These are phyloP conservation scores for Smittia sp. DNA, from an alignment of 2,888 invertebrate species.

Conservation along the genomic window DNA sequence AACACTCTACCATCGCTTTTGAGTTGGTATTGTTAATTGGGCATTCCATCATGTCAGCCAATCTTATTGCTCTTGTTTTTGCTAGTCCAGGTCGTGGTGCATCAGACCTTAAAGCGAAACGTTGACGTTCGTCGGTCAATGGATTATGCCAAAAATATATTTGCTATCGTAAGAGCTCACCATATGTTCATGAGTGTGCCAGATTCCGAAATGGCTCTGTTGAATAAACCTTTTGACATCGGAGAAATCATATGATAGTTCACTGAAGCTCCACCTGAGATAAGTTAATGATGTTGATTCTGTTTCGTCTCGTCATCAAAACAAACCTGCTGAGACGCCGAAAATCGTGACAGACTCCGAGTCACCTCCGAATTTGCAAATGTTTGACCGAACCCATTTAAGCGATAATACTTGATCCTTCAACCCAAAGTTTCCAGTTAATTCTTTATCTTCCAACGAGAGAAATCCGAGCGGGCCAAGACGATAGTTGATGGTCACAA, in stretches of 20 bases:
- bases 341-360: constrained; percentile 64
- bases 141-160: too few species aligned
- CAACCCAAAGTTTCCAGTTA: constrained; percentile 66
- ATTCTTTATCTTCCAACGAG: constrained; percentile 62
- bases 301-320: too few species aligned
- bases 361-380: constrained; percentile 63
- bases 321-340: constrained; percentile 70
- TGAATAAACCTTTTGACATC: constrained; percentile 60
- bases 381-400: constrained; percentile 62
- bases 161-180: constrained; percentile 65
- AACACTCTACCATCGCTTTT: constrained; percentile 59
- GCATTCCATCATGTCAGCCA: constrained; percentile 64
- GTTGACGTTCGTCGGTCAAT: too few species aligned
- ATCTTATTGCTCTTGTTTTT: constrained; percentile 58
- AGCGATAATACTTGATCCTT: constrained; percentile 65
- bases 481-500: constrained; percentile 69
- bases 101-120: too few species aligned
- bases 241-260: constrained; percentile 69
- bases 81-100: too few species aligned
- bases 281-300: too few species aligned
- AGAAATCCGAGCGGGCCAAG: constrained; percentile 67
- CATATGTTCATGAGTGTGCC: constrained; percentile 68
- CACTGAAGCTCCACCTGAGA: constrained; percentile 65
- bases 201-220: constrained; percentile 71
- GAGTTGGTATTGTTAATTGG: constrained; percentile 54